phyloP scores from a whole-genome alignment of 2,797 vertebrate genomes.

The Pygocentrus nattereri region DNA sequence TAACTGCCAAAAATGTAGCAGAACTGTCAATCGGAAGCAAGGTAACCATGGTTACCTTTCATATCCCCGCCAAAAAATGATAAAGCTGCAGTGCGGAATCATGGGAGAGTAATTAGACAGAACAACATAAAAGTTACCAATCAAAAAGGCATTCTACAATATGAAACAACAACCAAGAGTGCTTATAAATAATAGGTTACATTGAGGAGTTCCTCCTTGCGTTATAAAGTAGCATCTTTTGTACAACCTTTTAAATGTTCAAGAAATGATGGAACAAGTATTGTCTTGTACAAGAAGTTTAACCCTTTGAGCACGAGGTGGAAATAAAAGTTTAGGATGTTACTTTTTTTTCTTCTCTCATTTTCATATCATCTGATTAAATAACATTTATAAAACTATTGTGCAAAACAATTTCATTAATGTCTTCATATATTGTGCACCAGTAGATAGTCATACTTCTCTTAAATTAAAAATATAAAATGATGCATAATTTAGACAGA shows the following conservation, averaged over 20 bases:
- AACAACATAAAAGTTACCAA: slow-evolving; percentile 87
- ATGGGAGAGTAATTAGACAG: slow-evolving; percentile 97
- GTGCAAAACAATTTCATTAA: slow-evolving; percentile 93
- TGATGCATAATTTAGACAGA: slow-evolving; percentile 89
- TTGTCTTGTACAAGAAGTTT: slow-evolving; percentile 91
- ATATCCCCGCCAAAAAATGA: slow-evolving; percentile 87
- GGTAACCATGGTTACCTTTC: slow-evolving; percentile 99
- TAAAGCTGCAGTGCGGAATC: slow-evolving; percentile 96
- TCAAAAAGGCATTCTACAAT: slow-evolving; percentile 91
- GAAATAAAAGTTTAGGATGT: slow-evolving; percentile 75
- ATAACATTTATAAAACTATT: slow-evolving; percentile 96
- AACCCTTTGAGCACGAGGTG: slow-evolving; percentile 98
- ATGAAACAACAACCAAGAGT: slow-evolving; percentile 90
- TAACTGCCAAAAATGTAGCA: slow-evolving; percentile 95
- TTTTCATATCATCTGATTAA: slow-evolving; percentile 86
- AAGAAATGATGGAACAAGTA: slow-evolving; percentile 90
- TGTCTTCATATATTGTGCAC: slow-evolving; percentile 86
- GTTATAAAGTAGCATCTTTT: slow-evolving; percentile 96
- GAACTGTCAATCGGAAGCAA: slow-evolving; percentile 91
- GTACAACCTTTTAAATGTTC: slow-evolving; percentile 96
- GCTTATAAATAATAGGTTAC: slow-evolving; percentile 96
- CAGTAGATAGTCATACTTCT: slow-evolving; percentile 85
- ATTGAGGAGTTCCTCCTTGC: slow-evolving; percentile 90
- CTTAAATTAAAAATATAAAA: slow-evolving; percentile 90
- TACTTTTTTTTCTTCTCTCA: slow-evolving; percentile 52